Percentiles rank a stretch among this genome's conserved stretches.
Evolutionary conservation across 2,797 vertebrate genomes (phyloP).

Genomic region (Myotis pilosus): DNA sequence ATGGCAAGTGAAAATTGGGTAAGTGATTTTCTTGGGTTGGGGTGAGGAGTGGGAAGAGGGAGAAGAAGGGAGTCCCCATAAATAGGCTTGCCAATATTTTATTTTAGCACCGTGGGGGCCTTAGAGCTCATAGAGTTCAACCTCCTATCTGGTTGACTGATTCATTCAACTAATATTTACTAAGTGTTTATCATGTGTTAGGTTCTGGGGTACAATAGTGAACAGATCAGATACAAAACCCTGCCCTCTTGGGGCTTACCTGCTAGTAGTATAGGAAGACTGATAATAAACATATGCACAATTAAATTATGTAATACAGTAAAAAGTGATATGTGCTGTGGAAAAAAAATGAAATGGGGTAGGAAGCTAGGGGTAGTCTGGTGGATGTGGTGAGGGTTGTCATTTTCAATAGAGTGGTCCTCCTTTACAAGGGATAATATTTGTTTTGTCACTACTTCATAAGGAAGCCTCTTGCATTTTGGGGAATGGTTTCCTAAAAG

Average conservation of each 20-base stretch:
- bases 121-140: neutral
- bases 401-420: neutral
- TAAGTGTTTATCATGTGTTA: neutral
- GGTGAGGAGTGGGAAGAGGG: neutral
- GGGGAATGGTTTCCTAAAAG: neutral
- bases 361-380: neutral
- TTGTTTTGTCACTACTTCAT: neutral
- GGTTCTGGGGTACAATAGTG: neutral
- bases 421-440: neutral
- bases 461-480: neutral
- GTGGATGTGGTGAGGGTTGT: neutral
- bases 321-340: neutral
- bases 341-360: neutral
- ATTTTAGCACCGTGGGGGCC: neutral
- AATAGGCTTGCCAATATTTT: neutral
- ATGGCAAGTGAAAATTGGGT: neutral
- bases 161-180: neutral
- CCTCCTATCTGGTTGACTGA: neutral
- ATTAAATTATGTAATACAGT: neutral
- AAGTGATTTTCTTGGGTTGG: neutral
- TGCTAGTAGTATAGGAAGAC: neutral
- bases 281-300: neutral
- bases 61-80: neutral
- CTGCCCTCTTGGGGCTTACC: neutral
- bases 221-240: neutral